Evolutionary conservation across 2,888 invertebrate genomes (phyloP), one percentile per base, ranked within the genome.

Genomic region (Caenorhabditis doughertyi): DNA sequence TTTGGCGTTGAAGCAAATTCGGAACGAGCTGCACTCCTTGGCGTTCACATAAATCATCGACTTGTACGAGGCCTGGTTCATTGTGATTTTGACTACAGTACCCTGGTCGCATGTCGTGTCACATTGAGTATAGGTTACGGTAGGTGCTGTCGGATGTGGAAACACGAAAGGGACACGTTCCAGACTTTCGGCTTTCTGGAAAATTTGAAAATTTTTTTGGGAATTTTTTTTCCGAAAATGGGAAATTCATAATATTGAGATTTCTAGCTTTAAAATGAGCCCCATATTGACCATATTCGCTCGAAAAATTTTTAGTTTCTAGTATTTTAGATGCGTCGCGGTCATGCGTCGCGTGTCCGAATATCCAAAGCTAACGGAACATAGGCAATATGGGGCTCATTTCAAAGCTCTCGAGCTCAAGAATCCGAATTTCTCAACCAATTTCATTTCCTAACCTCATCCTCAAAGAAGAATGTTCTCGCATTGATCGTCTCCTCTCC

Each of bases 151-250:
- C 3, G 13, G 21, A 3, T 16, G 2, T 16, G 27, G 23, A 21
- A 25, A 32, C 13, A 51, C 9, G 71, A 51, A 72, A 11, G 60
- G 60, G 8, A 72, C 71, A 25, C 71, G 60, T 11, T 51, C 39
- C 35, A 51, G n/a, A 7, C 51, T 39, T 32, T 60, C 35, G 13
- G 60, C n/a, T 51, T 51, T 72, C 71, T 72, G 60, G 29, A 71
- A 60, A 8, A n/a, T n/a, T n/a, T n/a, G n/a, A n/a, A n/a, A n/a
- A n/a, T n/a, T 44, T 11, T n/a, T 44, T n/a, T 44, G 16, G 44
- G n/a, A 32, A 7, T 35, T 35, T 35, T n/a, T n/a, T n/a, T n/a
- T n/a, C n/a, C n/a, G n/a, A n/a, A 21, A 32, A 35, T 8, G 9
- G 1, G n/a, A 13, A 32, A 21, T 35, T 8, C 16, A 27, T 3